Percentiles rank a stretch among this genome's conserved stretches.
These are phyloP conservation scores for Fregata magnificens DNA, from an alignment of 2,113 vertebrate species.

Conservation along the genomic window DNA sequence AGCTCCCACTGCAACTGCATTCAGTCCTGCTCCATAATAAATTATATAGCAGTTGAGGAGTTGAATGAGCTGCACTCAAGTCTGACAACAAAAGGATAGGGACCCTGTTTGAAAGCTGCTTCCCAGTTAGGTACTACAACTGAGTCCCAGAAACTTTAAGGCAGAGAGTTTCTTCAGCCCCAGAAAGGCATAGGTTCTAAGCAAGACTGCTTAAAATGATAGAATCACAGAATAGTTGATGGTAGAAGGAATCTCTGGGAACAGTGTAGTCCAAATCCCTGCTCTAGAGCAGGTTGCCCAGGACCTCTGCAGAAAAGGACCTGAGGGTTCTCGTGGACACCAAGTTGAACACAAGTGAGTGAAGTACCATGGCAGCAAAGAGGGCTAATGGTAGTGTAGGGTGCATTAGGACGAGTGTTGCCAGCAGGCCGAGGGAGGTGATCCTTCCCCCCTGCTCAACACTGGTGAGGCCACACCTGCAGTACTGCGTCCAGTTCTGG, in stretches of 20 bases:
- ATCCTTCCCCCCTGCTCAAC: not conserved
- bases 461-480: not conserved
- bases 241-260: not conserved
- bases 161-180: not conserved
- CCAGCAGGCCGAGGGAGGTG: not conserved
- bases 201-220: not conserved
- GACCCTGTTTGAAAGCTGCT: not conserved
- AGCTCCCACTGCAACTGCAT: not conserved
- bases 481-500: not conserved
- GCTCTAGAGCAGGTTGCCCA: not conserved
- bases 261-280: not conserved
- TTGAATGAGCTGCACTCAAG: not conserved
- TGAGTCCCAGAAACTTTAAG: not conserved
- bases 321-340: not conserved
- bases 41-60: not conserved
- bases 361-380: not conserved
- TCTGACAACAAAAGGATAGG: not conserved
- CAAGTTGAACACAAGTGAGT: not conserved
- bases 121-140: not conserved
- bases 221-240: not conserved
- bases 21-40: not conserved
- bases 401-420: not conserved
- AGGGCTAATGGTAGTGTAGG: not conserved
- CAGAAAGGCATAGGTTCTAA: not conserved
- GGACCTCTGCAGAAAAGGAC: not conserved